Evolutionary conservation across 1,140 invertebrate genomes (phyloP), one percentile per base, ranked within the genome.

Genomic region (Leptinotarsa lineolata): DNA sequence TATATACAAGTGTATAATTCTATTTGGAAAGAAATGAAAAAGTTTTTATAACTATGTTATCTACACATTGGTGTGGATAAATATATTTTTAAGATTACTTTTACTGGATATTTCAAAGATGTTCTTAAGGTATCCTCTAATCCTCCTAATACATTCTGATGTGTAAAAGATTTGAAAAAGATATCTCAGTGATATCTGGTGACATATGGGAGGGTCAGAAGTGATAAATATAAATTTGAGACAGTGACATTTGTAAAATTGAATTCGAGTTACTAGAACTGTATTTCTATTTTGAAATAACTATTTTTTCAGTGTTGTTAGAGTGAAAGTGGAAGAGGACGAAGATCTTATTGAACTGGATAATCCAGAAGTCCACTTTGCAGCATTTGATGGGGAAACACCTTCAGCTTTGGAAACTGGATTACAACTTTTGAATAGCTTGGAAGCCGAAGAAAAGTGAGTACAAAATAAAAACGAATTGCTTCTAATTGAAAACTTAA

Each of bases 311-410:
- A 79, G 76, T 45, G 54, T 77, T 21, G 74, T 78, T 48, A 75
- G 74, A 67, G 77, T 79, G 0, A 77, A 79, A 74, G 77, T 79
- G 18, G 79, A 80, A 67, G 76, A 81, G 66, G 74, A 78, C 59
- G 76, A 79, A 70, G 77, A 79, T 69, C 46, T 73, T 15, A 73
- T 74, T 11, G 79, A 79, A 74, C 21, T 68, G 4, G 79, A 81
- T 64, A 81, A 81, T 74, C 73, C 79, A 45, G 78, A 80, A 70
- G 74, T 80, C 15, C 77, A 79, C 71, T 79, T 79, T 64, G 65
- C 78, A 5, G 76, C 70, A 5, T 67, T 77, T n/a, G 79, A 79
- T 21, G 78, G 78, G 30, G 78, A 79, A 65, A 72, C 78, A 20
- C 69, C 75, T 63, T 78, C 74, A 16, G 72, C 72, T 12, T 54